Conservation (phyloP, 2,797 vertebrate genomes). For the Chrosomus eos region DNA sequence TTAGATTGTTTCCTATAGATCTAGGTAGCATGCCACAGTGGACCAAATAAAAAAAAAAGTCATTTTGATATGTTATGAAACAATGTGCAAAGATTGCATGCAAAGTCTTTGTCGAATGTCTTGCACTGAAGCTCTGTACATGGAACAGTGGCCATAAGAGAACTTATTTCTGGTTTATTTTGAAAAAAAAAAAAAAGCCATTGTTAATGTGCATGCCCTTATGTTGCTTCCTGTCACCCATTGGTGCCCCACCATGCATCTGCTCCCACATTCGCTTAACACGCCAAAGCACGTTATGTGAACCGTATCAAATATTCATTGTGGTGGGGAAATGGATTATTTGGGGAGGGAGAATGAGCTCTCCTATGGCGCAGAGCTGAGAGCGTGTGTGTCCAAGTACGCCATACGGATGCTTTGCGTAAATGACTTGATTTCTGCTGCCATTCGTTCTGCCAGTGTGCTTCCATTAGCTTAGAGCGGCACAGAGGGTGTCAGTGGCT, state of each 20-base stretch:
- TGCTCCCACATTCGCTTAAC: constrained; percentile 23
- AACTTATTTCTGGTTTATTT: constrained; percentile 4
- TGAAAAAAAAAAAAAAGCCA: background rate
- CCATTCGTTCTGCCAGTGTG: constrained; percentile 55
- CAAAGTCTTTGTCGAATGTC: background rate
- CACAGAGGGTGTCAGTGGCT: constrained; percentile 35
- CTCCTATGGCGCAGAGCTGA: constrained; percentile 76
- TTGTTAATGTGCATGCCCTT: constrained; percentile 2
- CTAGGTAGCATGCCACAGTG: constrained; percentile 15
- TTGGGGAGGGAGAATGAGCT: constrained; percentile 72
- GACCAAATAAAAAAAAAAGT: constrained; percentile 6
- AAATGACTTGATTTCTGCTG: constrained; percentile 57
- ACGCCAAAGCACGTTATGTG: constrained; percentile 58
- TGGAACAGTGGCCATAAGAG: background rate
- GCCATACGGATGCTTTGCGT: constrained; percentile 52
- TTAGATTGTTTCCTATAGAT: constrained; percentile 23
- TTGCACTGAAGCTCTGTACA: background rate
- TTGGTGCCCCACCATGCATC: constrained; percentile 27
- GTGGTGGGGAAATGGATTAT: constrained; percentile 80
- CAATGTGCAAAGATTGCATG: constrained; percentile 4
- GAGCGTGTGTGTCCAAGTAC: constrained; percentile 56
- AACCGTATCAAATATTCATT: constrained; percentile 79
- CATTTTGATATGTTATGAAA: background rate
- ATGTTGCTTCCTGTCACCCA: constrained; percentile 23
- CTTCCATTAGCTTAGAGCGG: constrained; percentile 42